Evolutionary conservation across 2,797 vertebrate genomes (phyloP), one percentile per base, ranked within the genome.

Genomic region (Astyanax mexicanus): DNA sequence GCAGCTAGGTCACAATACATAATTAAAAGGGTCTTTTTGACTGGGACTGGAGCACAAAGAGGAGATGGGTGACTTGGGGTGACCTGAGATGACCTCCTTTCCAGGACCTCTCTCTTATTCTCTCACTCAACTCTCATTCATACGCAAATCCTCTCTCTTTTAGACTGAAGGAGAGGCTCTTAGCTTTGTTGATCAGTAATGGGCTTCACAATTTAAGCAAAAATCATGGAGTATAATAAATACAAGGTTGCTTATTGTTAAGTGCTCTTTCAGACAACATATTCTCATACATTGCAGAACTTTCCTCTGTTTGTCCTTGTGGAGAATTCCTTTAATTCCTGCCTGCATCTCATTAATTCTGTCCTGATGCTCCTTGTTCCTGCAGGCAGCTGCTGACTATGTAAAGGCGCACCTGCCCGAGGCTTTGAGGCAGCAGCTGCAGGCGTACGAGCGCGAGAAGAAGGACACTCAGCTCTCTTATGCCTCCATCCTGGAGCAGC

Each of bases 351-450:
- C 15, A 45, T 64, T 15, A 60, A 27, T 38, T 7, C 21, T 40
- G 19, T 15, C 12, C 23, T 2, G 40, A 12, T 10, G 7, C 21
- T 45, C 17, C 35, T 19, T 19, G 25, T 3, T 5, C 74, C 2
- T 74, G 0, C 81, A 99, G 98, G 96, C 98, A 0, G 98, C 98
- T 61, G 98, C 98, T 2, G 98, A 99, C 83, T 99, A 96, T 35
- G 98, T 95, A 83, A 99, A 99, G 88, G 94, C 94, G 54, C 95
- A 97, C 84, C 94, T 99, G 84, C 96, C 98, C 0, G 97, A 98
- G 69, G 88, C 94, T 67, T 93, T 99, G 61, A 96, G 92, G 79
- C 97, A 98, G 81, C 97, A 98, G 80, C 96, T 99, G 81, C 95
- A 97, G 81, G 91, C 94, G 74, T 96, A 96, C 0, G 98, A 99